These are phyloP conservation scores for Lanistes nyassanus DNA, from an alignment of 1,140 invertebrate genomes.

Conservation along the genomic window DNA sequence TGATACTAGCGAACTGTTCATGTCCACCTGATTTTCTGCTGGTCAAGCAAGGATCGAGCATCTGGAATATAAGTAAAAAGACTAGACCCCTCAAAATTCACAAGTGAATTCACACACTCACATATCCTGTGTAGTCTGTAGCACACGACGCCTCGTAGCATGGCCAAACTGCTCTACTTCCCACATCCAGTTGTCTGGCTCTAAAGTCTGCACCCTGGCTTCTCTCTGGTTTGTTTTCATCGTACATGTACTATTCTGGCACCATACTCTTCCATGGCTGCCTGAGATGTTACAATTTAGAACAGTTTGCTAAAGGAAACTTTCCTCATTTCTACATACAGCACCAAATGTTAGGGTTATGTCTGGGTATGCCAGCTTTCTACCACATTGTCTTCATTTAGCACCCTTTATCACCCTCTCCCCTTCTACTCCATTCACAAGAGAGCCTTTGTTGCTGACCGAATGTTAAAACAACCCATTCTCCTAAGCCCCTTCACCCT, in stretches of 20 bases:
- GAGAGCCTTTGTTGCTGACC: neutral
- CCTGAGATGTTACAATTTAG: conserved; percentile 34
- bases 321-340: no score
- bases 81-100: neutral
- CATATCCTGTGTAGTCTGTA: conserved; percentile 27
- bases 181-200: conserved; percentile 55
- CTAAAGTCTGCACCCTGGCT: conserved; percentile 54
- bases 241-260: neutral
- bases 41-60: no score
- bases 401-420: neutral
- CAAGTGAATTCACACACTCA: conserved; percentile 1
- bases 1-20: no score
- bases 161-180: conserved; percentile 55
- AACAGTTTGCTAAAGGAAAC: neutral
- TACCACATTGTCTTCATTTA: no score
- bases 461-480: no score
- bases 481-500: no score
- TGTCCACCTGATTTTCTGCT: no score
- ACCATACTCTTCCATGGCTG: conserved; percentile 52
- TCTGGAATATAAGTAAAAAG: neutral
- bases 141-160: conserved; percentile 46
- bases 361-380: no score
- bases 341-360: no score
- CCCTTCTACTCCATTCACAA: no score
- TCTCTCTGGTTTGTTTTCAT: conserved; percentile 29